A percentile compares a stretch with the other conserved stretches of the same genome.
Evolutionary conservation across 2,113 vertebrate species (phyloP).

Genomic region (Clarias gariepinus): DNA sequence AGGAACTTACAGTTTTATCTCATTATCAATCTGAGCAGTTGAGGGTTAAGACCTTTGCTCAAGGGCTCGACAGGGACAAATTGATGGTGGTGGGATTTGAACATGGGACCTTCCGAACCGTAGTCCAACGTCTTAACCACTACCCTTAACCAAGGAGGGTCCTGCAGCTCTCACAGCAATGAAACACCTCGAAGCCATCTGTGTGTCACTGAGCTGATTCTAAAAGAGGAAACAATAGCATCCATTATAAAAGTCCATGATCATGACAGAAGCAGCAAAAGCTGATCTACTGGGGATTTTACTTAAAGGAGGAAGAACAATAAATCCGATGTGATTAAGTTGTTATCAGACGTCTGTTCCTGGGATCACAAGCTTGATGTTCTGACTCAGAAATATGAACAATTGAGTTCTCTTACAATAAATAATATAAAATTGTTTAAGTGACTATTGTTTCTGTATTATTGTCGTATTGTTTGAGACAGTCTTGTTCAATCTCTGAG

Average conservation of each 20-base stretch:
- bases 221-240: not conserved
- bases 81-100: too few species aligned
- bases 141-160: not conserved
- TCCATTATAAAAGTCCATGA: not conserved
- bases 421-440: not conserved
- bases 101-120: too few species aligned
- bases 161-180: not conserved
- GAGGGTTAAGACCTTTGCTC: too few species aligned
- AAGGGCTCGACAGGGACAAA: too few species aligned
- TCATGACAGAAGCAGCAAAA: not conserved
- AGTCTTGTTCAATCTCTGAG: not conserved
- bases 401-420: too few species aligned
- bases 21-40: too few species aligned
- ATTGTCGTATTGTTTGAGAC: not conserved
- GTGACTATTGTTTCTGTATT: not conserved
- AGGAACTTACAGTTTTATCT: too few species aligned
- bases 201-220: not conserved
- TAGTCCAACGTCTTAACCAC: too few species aligned
- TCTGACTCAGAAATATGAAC: too few species aligned
- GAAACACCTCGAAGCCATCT: not conserved
- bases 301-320: not conserved
- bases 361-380: not conserved
- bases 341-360: not conserved
- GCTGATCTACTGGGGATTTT: not conserved
- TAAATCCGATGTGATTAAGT: not conserved